Conservation (phyloP, 1,140 invertebrate species). For the Colletes latitarsis region DNA sequence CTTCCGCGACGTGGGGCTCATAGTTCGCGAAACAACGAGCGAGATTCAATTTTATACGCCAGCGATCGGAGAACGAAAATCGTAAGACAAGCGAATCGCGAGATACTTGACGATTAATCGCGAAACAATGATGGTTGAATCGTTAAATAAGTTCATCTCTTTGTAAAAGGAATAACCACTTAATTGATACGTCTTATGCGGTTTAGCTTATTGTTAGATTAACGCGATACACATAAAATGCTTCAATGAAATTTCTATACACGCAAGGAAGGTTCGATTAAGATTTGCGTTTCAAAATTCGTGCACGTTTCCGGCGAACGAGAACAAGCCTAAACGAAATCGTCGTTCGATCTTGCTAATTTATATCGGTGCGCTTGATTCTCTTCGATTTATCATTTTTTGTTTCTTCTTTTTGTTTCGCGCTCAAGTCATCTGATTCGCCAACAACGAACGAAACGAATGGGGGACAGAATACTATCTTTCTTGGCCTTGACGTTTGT, state of each 20-base stretch:
- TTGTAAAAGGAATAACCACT: not conserved
- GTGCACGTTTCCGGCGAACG: not conserved
- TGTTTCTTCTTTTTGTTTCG: not conserved
- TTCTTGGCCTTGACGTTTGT: slow-evolving; percentile 14
- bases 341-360: not conserved
- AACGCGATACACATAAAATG: not conserved
- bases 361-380: not conserved
- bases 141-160: not conserved
- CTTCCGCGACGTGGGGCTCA: not conserved
- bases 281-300: not conserved
- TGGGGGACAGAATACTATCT: not conserved
- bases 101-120: not conserved
- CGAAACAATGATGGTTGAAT: not conserved
- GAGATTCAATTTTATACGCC: slow-evolving; percentile 4
- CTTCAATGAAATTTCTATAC: not conserved
- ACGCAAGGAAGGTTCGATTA: slow-evolving; percentile 42
- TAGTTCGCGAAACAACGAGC: not conserved
- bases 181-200: not conserved
- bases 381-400: not conserved
- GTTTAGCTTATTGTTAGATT: not conserved
- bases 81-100: not conserved
- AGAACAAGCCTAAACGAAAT: not conserved
- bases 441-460: slow-evolving; percentile 3
- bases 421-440: not conserved
- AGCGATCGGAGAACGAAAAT: not conserved